Evolutionary conservation across 2,888 invertebrate genomes (phyloP).

Genomic region (Salpingus planirostris): DNA sequence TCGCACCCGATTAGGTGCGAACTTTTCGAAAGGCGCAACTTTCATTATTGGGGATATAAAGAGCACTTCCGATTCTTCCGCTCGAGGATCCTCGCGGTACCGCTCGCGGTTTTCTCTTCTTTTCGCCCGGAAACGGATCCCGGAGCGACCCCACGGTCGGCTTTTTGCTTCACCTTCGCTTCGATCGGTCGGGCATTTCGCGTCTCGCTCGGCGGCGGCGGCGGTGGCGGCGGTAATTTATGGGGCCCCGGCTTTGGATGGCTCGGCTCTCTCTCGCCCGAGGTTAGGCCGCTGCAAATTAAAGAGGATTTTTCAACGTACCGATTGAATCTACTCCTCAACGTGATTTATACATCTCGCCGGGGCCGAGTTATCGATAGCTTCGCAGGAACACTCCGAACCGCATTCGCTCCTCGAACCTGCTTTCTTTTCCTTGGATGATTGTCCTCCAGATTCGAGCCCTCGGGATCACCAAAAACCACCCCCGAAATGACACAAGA

Average conservation of each 20-base stretch:
- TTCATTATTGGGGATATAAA: too few relatives aligned
- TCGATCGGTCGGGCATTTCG: slow-evolving; percentile 9
- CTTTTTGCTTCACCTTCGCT: slow-evolving; percentile 8
- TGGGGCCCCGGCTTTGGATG: slow-evolving; percentile 30
- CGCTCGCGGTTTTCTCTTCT: too few relatives aligned
- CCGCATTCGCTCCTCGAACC: too few relatives aligned
- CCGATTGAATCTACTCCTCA: slow-evolving; percentile 38
- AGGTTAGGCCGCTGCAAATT: slow-evolving; percentile 39
- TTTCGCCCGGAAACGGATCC: neutral
- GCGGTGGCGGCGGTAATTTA: slow-evolving; percentile 30
- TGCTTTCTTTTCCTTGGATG: too few relatives aligned
- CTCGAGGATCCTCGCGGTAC: too few relatives aligned
- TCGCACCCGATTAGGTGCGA: too few relatives aligned
- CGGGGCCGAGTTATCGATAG: slow-evolving; percentile 10
- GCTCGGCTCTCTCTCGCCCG: slow-evolving; percentile 31
- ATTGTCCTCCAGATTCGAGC: too few relatives aligned
- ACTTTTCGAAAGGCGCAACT: too few relatives aligned
- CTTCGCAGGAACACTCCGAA: too few relatives aligned
- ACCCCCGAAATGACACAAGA: too few relatives aligned
- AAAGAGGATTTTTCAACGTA: slow-evolving; percentile 39
- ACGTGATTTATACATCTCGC: slow-evolving; percentile 32
- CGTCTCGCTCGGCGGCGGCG: slow-evolving; percentile 17
- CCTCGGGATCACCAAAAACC: too few relatives aligned
- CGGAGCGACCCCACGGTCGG: slow-evolving; percentile 2
- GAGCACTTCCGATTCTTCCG: too few relatives aligned